Base-by-base conservation (phyloP, 2,888 invertebrate genomes). In the Piscicola geometra region DNA sequence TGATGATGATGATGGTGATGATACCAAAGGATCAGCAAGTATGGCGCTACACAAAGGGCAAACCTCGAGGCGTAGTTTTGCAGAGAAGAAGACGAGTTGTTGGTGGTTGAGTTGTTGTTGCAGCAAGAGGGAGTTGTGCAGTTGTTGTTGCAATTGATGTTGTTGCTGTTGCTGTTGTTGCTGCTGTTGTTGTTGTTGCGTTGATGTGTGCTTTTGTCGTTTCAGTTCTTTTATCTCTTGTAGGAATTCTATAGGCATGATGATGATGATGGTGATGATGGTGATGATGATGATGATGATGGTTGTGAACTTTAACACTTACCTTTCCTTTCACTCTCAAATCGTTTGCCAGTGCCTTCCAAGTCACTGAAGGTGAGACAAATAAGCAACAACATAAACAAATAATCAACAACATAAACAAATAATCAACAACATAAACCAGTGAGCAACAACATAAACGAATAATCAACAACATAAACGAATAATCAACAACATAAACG, bases 31-130 rank as follows among this genome's bases (percentile, higher is more conserved):
- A n/a, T n/a, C n/a, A n/a, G n/a, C n/a, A n/a, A n/a, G n/a, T n/a
- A n/a, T n/a, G n/a, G n/a, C n/a, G n/a, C n/a, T n/a, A n/a, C n/a
- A n/a, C n/a, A n/a, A n/a, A n/a, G n/a, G n/a, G n/a, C n/a, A n/a
- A 9, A 56, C 60, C 60, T 56, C n/a, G 5, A 25, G n/a, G 3
- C n/a, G 9, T 9, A 25, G n/a, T 25, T 56, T 56, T 18, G 21
- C n/a, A n/a, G n/a, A 18, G 60, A 56, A 56, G 60, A 25, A 25
- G 12, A 56, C 5, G n/a, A 56, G 60, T 56, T 56, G 60, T 56
- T 56, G 60, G 21, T 56, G 12, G 25, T 56, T 56, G 60, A 56
- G 60, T 56, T 56, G 60, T 56, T 56, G 60, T 56, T 56, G 60
- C n/a, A 56, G n/a, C 21, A 56, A 25, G 15, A 56, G n/a, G 3